phyloP scores from a whole-genome alignment of 2,797 vertebrate species.

The Petrocephalus schoutedeni region DNA sequence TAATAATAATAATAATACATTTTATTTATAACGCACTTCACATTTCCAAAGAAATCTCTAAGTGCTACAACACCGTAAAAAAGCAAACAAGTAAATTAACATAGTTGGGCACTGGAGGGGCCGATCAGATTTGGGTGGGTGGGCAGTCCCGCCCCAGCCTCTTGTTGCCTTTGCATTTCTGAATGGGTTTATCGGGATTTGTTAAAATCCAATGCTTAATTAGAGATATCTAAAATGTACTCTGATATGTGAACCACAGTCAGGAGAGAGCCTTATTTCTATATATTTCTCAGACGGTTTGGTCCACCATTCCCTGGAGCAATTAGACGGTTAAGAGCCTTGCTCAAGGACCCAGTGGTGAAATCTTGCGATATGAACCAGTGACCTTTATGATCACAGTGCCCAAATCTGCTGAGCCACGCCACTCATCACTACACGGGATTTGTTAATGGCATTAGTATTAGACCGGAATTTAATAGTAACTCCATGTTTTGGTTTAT shows the following conservation, averaged over 20 bases:
- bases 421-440: neutral
- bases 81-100: too few species aligned
- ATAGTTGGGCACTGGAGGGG: neutral
- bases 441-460: neutral
- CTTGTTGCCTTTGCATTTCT: neutral
- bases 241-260: neutral
- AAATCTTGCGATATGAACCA: neutral
- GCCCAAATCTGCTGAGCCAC: neutral
- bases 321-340: neutral
- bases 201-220: neutral
- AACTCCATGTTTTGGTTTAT: neutral
- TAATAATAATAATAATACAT: too few species aligned
- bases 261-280: neutral
- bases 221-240: neutral
- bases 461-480: neutral
- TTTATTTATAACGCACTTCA: too few species aligned
- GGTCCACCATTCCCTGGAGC: neutral
- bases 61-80: too few species aligned
- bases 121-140: neutral
- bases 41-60: too few species aligned
- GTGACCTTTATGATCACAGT: neutral
- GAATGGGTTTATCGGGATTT: neutral
- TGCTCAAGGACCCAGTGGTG: neutral
- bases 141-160: neutral
- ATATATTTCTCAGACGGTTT: neutral